These are phyloP conservation scores for Lipotes vexillifer DNA, from an alignment of 2,113 vertebrate genomes.

Conservation along the genomic window DNA sequence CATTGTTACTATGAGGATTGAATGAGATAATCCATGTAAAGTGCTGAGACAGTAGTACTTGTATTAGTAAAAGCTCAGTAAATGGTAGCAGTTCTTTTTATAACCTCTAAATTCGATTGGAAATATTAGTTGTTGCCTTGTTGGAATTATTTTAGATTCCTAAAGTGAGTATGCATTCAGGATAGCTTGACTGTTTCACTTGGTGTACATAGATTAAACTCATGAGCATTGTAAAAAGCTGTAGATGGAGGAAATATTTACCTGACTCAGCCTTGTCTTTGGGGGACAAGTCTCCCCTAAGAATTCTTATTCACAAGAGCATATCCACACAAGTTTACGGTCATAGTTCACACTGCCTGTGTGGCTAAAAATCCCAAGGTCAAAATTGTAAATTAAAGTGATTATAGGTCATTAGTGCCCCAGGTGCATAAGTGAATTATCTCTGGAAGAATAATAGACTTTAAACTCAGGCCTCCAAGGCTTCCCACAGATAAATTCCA, in stretches of 20 bases:
- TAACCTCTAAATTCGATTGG: background rate
- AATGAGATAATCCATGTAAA: background rate
- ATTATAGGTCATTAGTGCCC: background rate
- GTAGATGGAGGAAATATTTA: background rate
- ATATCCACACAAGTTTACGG: background rate
- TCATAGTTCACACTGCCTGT: background rate
- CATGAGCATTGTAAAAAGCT: constrained; percentile 18
- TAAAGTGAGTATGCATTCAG: background rate
- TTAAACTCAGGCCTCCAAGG: background rate
- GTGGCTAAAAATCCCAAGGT: background rate
- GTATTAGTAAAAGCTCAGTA: background rate
- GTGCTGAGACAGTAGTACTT: background rate
- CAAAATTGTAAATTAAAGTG: background rate
- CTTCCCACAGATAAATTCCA: background rate
- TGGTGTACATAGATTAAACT: constrained; percentile 1
- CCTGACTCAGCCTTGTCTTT: background rate
- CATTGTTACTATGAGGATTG: background rate
- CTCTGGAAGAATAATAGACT: background rate
- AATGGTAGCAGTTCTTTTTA: background rate
- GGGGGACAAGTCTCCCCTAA: background rate
- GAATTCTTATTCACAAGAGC: background rate
- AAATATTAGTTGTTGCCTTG: background rate
- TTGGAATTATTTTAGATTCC: constrained; percentile 3
- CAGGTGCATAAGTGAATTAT: background rate
- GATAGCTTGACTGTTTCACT: background rate